These are phyloP conservation scores for Drosophila lacicola DNA, from an alignment of 2,888 invertebrate species.

Conservation along the genomic window DNA sequence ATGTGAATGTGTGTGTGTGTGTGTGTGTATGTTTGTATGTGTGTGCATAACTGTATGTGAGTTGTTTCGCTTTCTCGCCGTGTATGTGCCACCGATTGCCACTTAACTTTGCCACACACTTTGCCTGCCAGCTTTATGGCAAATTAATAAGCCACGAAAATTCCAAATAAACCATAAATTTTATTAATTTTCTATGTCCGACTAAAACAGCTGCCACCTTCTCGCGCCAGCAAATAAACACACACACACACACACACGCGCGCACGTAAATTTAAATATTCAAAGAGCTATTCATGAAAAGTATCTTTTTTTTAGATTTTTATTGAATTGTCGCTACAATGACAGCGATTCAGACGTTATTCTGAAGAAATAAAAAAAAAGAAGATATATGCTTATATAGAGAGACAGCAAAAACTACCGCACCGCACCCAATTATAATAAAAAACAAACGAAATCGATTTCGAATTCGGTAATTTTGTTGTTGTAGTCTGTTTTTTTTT, in stretches of 20 bases:
- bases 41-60: background rate
- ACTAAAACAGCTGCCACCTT: slow-evolving; percentile 42
- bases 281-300: slow-evolving; percentile 47
- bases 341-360: slow-evolving; percentile 61
- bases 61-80: slow-evolving; percentile 29
- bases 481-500: background rate
- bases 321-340: slow-evolving; percentile 66
- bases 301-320: slow-evolving; percentile 13
- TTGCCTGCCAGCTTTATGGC: slow-evolving; percentile 69
- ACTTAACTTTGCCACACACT: slow-evolving; percentile 64
- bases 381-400: slow-evolving; percentile 10
- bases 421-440: slow-evolving; percentile 76
- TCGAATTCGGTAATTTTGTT: slow-evolving; percentile 29
- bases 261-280: slow-evolving; percentile 28
- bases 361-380: slow-evolving; percentile 39
- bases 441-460: slow-evolving; percentile 64
- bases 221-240: slow-evolving; percentile 15
- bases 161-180: slow-evolving; percentile 79
- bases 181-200: slow-evolving; percentile 70
- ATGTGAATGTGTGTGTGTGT: background rate
- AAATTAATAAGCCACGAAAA: slow-evolving; percentile 70
- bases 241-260: slow-evolving; percentile 12
- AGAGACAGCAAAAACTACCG: slow-evolving; percentile 46
- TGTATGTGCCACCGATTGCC: slow-evolving; percentile 59
- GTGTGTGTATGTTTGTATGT: background rate